Evolutionary conservation across 2,113 vertebrate genomes (phyloP), one percentile per base, ranked within the genome.

Genomic region (Sceloporus undulatus): DNA sequence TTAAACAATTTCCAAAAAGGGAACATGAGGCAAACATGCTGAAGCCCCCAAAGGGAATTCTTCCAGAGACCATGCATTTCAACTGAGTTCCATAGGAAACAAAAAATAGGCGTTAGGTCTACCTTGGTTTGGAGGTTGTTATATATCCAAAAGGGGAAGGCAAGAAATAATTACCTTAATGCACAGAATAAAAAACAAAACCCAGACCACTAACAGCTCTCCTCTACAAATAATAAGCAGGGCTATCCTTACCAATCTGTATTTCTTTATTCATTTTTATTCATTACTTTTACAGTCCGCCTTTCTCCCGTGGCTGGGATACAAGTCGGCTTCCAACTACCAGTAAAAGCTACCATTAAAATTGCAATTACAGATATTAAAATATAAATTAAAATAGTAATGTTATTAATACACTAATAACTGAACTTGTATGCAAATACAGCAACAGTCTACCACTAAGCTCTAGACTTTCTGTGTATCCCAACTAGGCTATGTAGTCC

Each of bases 1-100:
- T 0, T 16, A 16, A 86, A 71, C 1, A 88, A 86, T 89, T 89
- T 92, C 93, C 42, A 86, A 89, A 79, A 59, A 78, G 2, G 85
- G 80, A 91, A 82, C 0, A 0, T 0, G 1, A 85, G 86, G 87
- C 85, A 91, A 88, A 90, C 82, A 79, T 85, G 88, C 71, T 40
- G 38, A 11, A 82, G 79, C 66, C 66, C 84, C 0, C 48, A 0
- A 0, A 56, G 59, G 70, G 42, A 83, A 83, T 88, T 77, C 73
- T 75, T 34, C 73, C 42, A 48, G 1, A 48, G 71, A 82, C 27
- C 0, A 0, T 85, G 82, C 86, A 82, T 85, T 85, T 78, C 68
- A 74, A 52, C 0, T 7, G 71, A 54, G 75, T 62, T 0, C 38
- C 68, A 68, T 6, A 1, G 5, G 23, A 74, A 38, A 74, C 7